A percentile compares a stretch with the other conserved stretches of the same genome.
Evolutionary conservation across 2,888 invertebrate genomes (phyloP).

Genomic region (Hydrotaea cyrtoneurina): DNA sequence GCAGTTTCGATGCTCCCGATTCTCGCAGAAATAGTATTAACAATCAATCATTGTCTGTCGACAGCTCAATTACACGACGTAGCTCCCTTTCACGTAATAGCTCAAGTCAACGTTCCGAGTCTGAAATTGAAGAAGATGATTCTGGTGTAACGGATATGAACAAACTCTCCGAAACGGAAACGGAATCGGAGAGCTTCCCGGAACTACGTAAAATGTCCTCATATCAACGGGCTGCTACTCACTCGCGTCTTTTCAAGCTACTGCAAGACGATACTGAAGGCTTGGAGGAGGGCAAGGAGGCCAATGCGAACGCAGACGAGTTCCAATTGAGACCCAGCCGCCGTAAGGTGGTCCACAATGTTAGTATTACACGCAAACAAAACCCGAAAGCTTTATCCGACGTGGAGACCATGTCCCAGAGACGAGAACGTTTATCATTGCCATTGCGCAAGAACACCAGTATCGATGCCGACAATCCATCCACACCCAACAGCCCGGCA

Average conservation of each 20-base stretch:
- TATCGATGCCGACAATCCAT: conserved; percentile 82
- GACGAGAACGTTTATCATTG: conserved; percentile 82
- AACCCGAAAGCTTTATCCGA: conserved; percentile 76
- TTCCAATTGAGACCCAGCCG: conserved; percentile 76
- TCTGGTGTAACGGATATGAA: conserved; percentile 88
- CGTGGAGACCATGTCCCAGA: conserved; percentile 79
- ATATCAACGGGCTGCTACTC: conserved; percentile 87
- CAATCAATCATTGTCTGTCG: conserved; percentile 75
- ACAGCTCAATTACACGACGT: conserved; percentile 71
- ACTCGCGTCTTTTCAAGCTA: conserved; percentile 86
- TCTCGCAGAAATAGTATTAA: conserved; percentile 52
- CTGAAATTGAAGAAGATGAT: conserved; percentile 84
- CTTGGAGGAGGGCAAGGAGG: conserved; percentile 52
- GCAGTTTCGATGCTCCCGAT: conserved; percentile 60
- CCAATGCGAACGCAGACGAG: conserved; percentile 71
- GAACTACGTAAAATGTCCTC: conserved; percentile 83
- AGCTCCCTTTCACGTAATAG: conserved; percentile 77
- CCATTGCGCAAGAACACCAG: conserved; percentile 81
- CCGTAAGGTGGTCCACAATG: conserved; percentile 80
- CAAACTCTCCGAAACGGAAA: conserved; percentile 85
- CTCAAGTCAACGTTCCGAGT: conserved; percentile 81
- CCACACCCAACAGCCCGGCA: conserved; percentile 82
- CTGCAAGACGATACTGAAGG: conserved; percentile 84
- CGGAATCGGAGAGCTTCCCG: conserved; percentile 83
- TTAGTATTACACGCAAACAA: conserved; percentile 80